Evolutionary conservation across 1,140 invertebrate genomes (phyloP).

Genomic region (Plodia interpunctella): DNA sequence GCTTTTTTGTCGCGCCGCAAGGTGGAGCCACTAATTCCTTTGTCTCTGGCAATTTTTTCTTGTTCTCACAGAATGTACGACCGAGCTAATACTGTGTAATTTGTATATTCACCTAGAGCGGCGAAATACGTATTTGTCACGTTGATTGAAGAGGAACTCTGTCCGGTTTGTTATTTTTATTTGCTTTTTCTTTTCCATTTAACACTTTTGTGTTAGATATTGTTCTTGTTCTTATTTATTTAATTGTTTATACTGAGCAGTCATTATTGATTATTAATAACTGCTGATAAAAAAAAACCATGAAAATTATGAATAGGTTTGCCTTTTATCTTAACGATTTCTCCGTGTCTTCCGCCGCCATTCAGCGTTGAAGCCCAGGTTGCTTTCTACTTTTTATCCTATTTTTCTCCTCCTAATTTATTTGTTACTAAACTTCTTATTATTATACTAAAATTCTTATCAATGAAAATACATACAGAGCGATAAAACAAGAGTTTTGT

Average conservation of each 20-base stretch:
- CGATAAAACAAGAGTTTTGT: too few relatives aligned
- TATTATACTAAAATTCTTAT: too few relatives aligned
- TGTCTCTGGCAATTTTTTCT: conserved; percentile 11
- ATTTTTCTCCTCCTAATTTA: too few relatives aligned
- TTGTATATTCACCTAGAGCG: conserved; percentile 6
- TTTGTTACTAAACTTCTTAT: too few relatives aligned
- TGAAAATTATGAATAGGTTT: too few relatives aligned
- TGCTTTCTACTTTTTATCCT: too few relatives aligned
- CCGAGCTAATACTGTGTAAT: background rate
- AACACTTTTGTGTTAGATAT: background rate
- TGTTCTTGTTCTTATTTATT: background rate
- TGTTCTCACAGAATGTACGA: conserved; percentile 5
- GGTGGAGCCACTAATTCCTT: conserved; percentile 8
- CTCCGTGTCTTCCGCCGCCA: too few relatives aligned
- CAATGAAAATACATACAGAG: too few relatives aligned
- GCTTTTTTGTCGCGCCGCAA: background rate
- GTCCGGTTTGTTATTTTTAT: background rate
- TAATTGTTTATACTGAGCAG: background rate
- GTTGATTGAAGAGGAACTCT: background rate
- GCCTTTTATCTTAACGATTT: too few relatives aligned
- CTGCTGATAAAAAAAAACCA: too few relatives aligned
- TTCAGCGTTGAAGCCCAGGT: too few relatives aligned
- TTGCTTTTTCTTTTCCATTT: background rate
- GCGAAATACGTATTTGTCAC: background rate
- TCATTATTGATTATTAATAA: too few relatives aligned